phyloP scores from a whole-genome alignment of 1,140 invertebrate species.

The Danaus plexippus region DNA sequence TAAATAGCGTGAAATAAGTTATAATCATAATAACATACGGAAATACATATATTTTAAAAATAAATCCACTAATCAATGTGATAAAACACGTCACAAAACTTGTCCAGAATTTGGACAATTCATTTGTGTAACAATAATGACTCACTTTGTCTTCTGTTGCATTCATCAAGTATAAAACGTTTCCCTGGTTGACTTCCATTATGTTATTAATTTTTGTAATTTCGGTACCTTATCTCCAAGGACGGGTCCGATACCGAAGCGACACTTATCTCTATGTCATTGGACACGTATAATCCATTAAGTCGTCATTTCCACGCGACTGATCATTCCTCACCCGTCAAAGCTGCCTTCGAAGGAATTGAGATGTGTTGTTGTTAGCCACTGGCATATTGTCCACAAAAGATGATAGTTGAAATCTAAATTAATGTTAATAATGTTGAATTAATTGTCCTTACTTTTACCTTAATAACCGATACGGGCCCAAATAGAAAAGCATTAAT shows the following conservation, averaged over 20 bases:
- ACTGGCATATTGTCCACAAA: conserved; percentile 42
- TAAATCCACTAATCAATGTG: too few relatives aligned
- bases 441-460: too few relatives aligned
- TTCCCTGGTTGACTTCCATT: conserved; percentile 55
- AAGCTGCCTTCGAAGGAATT: conserved; percentile 49
- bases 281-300: conserved; percentile 70
- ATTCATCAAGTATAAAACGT: conserved; percentile 51
- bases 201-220: conserved; percentile 68
- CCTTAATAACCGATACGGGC: too few relatives aligned
- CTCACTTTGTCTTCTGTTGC: conserved; percentile 30
- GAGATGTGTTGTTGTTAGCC: conserved; percentile 61
- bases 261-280: conserved; percentile 67
- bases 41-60: too few relatives aligned
- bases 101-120: not conserved
- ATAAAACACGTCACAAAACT: too few relatives aligned
- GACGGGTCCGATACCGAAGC: conserved; percentile 53
- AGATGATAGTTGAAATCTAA: too few relatives aligned
- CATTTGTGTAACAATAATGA: conserved; percentile 8
- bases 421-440: too few relatives aligned
- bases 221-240: conserved; percentile 59
- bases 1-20: conserved; percentile 9
- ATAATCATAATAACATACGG: too few relatives aligned
- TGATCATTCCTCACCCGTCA: conserved; percentile 68
- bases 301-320: conserved; percentile 67
- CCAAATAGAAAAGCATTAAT: too few relatives aligned